Evolutionary conservation across 2,888 invertebrate species (phyloP).

Genomic region (Dryadula phaetusa): DNA sequence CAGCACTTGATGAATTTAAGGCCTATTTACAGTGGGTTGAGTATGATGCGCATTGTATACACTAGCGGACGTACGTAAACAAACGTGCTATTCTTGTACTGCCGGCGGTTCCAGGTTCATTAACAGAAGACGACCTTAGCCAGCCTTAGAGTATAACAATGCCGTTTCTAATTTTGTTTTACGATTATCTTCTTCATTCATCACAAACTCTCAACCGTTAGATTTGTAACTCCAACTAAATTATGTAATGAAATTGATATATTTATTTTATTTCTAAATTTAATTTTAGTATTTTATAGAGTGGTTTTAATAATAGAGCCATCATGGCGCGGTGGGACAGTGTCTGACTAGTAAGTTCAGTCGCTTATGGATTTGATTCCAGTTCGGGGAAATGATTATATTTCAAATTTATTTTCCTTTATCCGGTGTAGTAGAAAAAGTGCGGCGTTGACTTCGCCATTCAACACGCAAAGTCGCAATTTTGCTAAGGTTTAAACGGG

Average conservation of each 20-base stretch:
- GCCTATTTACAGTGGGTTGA: slow-evolving; percentile 55
- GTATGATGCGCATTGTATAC: slow-evolving; percentile 58
- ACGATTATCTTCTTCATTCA: slow-evolving; percentile 37
- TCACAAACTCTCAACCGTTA: slow-evolving; percentile 22
- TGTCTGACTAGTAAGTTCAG: too few relatives aligned
- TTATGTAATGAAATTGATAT: background rate
- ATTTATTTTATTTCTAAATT: background rate
- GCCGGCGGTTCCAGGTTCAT: slow-evolving; percentile 59
- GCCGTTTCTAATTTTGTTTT: slow-evolving; percentile 39
- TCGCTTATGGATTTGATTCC: too few relatives aligned
- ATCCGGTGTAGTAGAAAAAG: too few relatives aligned
- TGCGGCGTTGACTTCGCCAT: too few relatives aligned
- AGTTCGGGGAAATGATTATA: too few relatives aligned
- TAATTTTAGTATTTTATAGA: background rate
- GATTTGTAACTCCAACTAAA: background rate
- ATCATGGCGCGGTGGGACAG: too few relatives aligned
- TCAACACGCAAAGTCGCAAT: too few relatives aligned
- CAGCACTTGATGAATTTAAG: slow-evolving; percentile 69
- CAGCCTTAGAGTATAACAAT: slow-evolving; percentile 42
- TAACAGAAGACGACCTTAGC: slow-evolving; percentile 60
- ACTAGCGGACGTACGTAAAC: slow-evolving; percentile 60
- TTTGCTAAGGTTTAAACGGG: too few relatives aligned
- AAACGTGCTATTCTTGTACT: slow-evolving; percentile 65
- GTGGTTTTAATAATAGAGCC: too few relatives aligned
- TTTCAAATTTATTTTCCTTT: too few relatives aligned